These are phyloP conservation scores for Eulithis testata DNA, from an alignment of 2,888 invertebrate species.

Conservation along the genomic window DNA sequence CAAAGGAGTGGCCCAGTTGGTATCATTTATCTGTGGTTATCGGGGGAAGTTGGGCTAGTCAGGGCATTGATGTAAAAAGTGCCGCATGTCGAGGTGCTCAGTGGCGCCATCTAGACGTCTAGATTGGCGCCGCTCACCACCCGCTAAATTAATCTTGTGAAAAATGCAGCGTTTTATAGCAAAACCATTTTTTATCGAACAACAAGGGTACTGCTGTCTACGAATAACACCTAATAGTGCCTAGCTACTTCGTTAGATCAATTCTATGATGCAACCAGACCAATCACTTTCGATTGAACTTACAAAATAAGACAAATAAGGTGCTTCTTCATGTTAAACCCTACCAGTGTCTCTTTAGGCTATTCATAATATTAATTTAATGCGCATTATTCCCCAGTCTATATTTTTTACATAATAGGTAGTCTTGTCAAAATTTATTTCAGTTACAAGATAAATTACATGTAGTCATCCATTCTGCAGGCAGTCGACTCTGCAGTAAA, in stretches of 20 bases:
- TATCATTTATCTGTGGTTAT: conserved; percentile 44
- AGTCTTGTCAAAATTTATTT: conserved; percentile 7
- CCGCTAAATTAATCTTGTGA: conserved; percentile 73
- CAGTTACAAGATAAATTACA: conserved; percentile 2
- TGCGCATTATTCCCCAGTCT: neutral
- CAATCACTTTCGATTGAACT: no score
- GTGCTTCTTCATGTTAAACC: neutral
- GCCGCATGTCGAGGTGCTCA: conserved; percentile 66
- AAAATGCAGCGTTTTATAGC: conserved; percentile 45
- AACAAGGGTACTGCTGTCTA: conserved; percentile 1
- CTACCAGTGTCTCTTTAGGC: neutral
- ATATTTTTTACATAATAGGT: neutral
- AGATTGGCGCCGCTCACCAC: conserved; percentile 70
- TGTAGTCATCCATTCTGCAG: conserved; percentile 31
- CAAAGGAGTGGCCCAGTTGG: conserved; percentile 8
- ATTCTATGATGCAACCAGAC: neutral
- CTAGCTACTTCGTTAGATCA: no score
- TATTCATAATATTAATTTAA: neutral
- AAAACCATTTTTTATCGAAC: conserved; percentile 50
- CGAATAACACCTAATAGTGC: no score
- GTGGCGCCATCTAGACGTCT: conserved; percentile 82
- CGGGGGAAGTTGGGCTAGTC: conserved; percentile 61
- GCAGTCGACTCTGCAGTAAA: conserved; percentile 27
- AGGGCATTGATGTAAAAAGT: conserved; percentile 58
- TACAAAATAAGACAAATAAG: neutral